Base-by-base conservation (phyloP, 1,140 invertebrate species). In the Colletes gigas region DNA sequence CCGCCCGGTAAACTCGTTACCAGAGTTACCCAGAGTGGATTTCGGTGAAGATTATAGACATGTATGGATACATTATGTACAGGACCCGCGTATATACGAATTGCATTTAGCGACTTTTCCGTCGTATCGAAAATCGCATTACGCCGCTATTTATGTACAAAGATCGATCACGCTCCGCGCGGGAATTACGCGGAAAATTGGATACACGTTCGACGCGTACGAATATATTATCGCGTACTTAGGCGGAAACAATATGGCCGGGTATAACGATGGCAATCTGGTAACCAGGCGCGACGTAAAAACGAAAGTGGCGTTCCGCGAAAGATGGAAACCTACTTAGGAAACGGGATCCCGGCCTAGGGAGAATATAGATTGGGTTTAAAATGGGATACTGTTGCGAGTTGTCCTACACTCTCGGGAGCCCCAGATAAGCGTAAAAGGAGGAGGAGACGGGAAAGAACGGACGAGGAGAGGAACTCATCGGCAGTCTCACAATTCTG, bases 331-430 rank as follows among this genome's bases (percentile, higher is more conserved):
- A 81, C 55, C 74, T 70, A 77, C 66, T 86, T 83, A 81, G 73
- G 70, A 66, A 30, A 83, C 39, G 80, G 76, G 57, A 80, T 66
- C 59, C 30, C 62, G 30, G 30, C 8, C 63, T n/a, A 70, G 65
- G 68, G n/a, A 66, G 72, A 84, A 87, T 84, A 88, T 82, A 87
- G 83, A 84, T 88, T 83, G 73, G 71, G 6, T 82, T 84, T 84
- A 80, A 87, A 87, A 84, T 69, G 59, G 76, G 72, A 82, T 84
- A 87, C 62, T 62, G 82, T 84, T 87, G 75, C 75, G 66, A 65
- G 30, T 82, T 82, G 71, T 84, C 75, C 47, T 67, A 65, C 78
- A 47, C 54, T 74, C 55, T 74, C 55, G 78, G 60, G 57, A 83
- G 81, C 69, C 2, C 30, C 77, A 65, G 68, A 74, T 82, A 71